Base-by-base conservation (phyloP, 2,797 vertebrate species). In the Parotocinclus haroldoi region DNA sequence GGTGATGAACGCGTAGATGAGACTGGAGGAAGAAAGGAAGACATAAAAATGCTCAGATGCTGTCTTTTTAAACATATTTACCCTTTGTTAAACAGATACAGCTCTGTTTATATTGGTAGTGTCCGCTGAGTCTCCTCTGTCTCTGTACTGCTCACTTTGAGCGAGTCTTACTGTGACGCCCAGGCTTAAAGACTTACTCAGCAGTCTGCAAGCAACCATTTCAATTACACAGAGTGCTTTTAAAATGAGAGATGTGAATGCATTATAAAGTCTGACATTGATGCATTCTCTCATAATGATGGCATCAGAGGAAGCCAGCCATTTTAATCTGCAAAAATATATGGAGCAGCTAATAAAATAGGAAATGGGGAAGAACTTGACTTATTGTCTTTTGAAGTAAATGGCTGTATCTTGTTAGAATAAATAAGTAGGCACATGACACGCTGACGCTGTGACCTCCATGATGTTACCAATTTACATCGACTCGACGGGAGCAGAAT, bases 151-250 rank as follows among this genome's bases (percentile, higher is more conserved):
- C 64, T 49, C 50, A 48, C 68, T 19, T 44, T 18, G 40, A 55
- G 45, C 7, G 37, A 36, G 63, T 54, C 52, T 13, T 14, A 44
- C 48, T 16, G 38, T 49, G 10, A 40, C 44, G 39, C 44, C 16
- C 7, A 36, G 53, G 19, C 13, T 58, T 37, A 57, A 60, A 70
- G 57, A 70, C 79, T 72, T 74, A 74, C 58, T 76, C 74, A 76
- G 75, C 75, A 71, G 71, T 76, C 71, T 71, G 55, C 27, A 63
- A 69, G 55, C 73, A 77, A 68, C 59, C 59, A 59, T 77, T 77
- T 77, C 79, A 75, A 74, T 78, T 78, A 75, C 73, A 71, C 18
- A 64, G 69, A 79, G 75, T 77, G 79, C 73, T 72, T 77, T 79
- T 75, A 72, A 75, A 80, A 71, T 68, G 58, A 73, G 60, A 69